phyloP scores from a whole-genome alignment of 92 coral and sea anemone genomes.

The Zoanthus sansibaricus region DNA sequence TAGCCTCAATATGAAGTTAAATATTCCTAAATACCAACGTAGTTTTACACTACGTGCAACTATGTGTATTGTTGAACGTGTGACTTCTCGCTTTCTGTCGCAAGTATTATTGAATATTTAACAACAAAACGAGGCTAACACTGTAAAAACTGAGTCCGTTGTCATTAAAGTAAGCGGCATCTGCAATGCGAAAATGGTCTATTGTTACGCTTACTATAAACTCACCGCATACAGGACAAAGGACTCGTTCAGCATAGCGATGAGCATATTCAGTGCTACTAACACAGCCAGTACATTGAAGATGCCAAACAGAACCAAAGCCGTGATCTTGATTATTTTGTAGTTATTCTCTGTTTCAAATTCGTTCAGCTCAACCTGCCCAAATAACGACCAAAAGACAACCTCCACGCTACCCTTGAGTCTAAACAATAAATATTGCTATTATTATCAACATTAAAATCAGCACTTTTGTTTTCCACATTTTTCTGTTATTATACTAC shows the following conservation, averaged over 20 bases:
- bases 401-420: conserved; percentile 43
- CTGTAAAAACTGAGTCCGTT: too few species aligned
- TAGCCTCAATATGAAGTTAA: too few species aligned
- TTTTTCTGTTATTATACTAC: too few species aligned
- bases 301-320: conserved; percentile 49
- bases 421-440: background rate
- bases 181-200: too few species aligned
- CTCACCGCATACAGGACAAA: conserved; percentile 54
- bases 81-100: too few species aligned
- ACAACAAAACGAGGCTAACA: too few species aligned
- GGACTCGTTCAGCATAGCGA: conserved; percentile 63
- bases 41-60: too few species aligned
- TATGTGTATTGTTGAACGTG: too few species aligned
- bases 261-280: conserved; percentile 62
- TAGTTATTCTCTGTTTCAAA: conserved; percentile 45
- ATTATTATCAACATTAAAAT: background rate
- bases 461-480: background rate
- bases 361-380: conserved; percentile 37
- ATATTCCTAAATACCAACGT: too few species aligned
- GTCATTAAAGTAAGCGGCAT: too few species aligned
- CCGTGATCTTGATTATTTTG: conserved; percentile 45
- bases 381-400: conserved; percentile 64
- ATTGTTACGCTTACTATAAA: background rate
- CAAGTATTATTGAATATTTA: too few species aligned
- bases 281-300: conserved; percentile 53